Base-by-base conservation (phyloP, 2,113 vertebrate species). In the Alosa alosa region DNA sequence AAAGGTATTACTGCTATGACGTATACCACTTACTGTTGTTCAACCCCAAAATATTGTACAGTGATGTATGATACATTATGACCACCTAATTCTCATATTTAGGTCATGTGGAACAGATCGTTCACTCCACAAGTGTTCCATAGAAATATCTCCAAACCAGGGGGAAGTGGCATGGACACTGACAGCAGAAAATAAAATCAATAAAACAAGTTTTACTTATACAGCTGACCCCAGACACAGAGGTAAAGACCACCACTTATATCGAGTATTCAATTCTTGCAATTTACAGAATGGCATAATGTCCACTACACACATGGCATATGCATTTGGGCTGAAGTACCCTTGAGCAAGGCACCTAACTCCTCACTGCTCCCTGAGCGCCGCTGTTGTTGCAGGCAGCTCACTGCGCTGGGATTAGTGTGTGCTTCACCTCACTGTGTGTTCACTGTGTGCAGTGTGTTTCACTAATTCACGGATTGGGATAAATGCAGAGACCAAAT, bases 121-220 rank as follows among this genome's bases (percentile, higher is more conserved):
- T 44, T 44, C 41, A 44, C 2, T 1, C 0, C 6, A 31, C 0
- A 25, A 0, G 3, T 94, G 93, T 82, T 39, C 4, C 0, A 60
- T 84, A 6, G 1, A 31, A 17, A 22, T 60, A 0, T 0, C 0
- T 6, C 50, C 89, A 46, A 57, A 81, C 0, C 36, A 4, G 1
- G 91, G 88, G 4, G 64, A 89, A 75, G 86, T 5, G 25, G 91
- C 9, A 4, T 95, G 94, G 94, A 94, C 88, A 0, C 46, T 95
- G 46, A 90, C 11, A 11, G 93, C 83, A 2, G 0, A 36, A 39
- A 95, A 94, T 83, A 0, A 0, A 0, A 81, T 86, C 47, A 84
- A 82, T 49, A 60, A 25, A 44, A 87, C 39, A 78, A 83, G 9
- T 22, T 44, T 89, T 52, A 72, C 6, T 84, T 85, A 90, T 68